Conservation (phyloP, 2,113 vertebrate genomes). For the Alligator sinensis region DNA sequence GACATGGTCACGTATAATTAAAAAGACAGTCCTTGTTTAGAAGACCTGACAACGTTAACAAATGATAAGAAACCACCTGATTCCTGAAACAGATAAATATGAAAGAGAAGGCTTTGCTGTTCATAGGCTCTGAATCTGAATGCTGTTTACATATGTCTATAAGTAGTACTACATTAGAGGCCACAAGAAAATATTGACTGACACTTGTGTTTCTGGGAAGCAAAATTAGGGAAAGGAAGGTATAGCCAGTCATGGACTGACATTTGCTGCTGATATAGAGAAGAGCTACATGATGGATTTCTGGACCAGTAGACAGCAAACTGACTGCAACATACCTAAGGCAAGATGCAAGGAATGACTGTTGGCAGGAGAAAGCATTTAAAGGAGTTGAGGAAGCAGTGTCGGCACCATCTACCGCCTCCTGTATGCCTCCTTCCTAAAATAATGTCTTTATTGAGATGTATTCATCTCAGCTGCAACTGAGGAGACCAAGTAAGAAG, state of each 20-base stretch:
- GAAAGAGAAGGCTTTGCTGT: background rate
- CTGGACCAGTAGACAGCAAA: background rate
- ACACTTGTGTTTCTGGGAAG: background rate
- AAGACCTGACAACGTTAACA: background rate
- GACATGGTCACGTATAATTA: background rate
- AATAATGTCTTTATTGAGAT: conserved; percentile 5
- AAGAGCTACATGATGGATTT: too few relatives aligned
- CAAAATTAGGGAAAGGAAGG: background rate
- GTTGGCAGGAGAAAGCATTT: background rate
- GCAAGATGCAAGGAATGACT: conserved; percentile 8
- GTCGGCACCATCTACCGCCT: background rate
- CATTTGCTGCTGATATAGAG: too few relatives aligned
- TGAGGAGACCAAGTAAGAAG: conserved; percentile 4
- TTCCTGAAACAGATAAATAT: background rate
- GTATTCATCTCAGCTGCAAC: background rate
- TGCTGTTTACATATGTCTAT: background rate
- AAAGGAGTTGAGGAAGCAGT: background rate
- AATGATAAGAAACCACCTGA: background rate
- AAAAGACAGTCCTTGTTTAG: background rate
- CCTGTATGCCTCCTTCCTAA: background rate
- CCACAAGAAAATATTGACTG: background rate
- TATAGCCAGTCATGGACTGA: too few relatives aligned
- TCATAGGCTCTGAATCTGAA: background rate
- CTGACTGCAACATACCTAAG: background rate
- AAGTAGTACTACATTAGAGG: background rate